A percentile compares a stretch with the other conserved stretches of the same genome.
Conservation (phyloP, 2,888 invertebrate genomes). For the Macaria notata region DNA sequence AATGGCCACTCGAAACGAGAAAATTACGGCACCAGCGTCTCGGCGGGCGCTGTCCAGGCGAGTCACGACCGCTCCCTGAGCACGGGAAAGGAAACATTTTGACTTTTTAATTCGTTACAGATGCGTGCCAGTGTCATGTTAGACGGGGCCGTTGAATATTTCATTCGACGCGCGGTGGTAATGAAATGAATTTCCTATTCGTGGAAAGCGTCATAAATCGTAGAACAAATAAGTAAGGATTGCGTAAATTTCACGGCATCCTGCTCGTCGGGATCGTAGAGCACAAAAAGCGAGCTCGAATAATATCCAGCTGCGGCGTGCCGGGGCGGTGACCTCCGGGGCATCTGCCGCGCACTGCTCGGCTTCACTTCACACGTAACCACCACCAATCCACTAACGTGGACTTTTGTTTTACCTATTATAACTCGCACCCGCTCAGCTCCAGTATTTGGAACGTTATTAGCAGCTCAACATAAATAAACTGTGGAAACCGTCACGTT, state of each 20-base stretch:
- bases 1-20: conserved; percentile 77
- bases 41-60: conserved; percentile 58
- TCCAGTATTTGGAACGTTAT: conserved; percentile 20
- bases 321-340: conserved; percentile 69
- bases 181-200: conserved; percentile 21
- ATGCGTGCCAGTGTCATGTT: conserved; percentile 26
- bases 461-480: conserved; percentile 31
- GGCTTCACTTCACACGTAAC: conserved; percentile 59
- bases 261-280: conserved; percentile 37
- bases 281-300: conserved; percentile 61
- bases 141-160: conserved; percentile 16
- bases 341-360: conserved; percentile 63
- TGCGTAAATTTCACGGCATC: conserved; percentile 45
- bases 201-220: conserved; percentile 35
- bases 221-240: conserved; percentile 30
- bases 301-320: conserved; percentile 64
- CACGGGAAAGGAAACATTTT: conserved; percentile 40
- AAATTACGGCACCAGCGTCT: conserved; percentile 63
- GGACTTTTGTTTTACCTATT: conserved; percentile 32
- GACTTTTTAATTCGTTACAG: conserved; percentile 45
- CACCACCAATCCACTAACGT: conserved; percentile 52
- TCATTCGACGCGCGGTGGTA: conserved; percentile 16
- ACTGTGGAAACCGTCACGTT: conserved; percentile 38
- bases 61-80: conserved; percentile 63
- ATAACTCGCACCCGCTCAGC: conserved; percentile 6